phyloP scores from a whole-genome alignment of 1,140 invertebrate genomes.

The Hesperophylax magnus region DNA sequence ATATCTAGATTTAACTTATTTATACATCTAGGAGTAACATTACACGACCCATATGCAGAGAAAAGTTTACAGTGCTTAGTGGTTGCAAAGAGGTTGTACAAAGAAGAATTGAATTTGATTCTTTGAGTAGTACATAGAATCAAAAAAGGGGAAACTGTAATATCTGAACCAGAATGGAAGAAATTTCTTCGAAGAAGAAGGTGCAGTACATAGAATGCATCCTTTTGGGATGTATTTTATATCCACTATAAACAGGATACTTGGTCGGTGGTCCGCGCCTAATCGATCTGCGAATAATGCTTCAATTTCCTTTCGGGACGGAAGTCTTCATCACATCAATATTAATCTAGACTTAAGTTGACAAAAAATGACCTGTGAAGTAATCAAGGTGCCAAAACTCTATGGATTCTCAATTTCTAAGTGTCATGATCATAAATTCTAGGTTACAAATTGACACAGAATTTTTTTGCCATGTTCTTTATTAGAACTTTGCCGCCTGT shows the following conservation, averaged over 20 bases:
- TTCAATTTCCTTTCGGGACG: neutral
- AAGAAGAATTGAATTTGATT: too few species aligned
- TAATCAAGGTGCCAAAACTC: neutral
- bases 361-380: neutral
- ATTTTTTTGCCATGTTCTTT: too few species aligned
- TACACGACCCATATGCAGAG: too few species aligned
- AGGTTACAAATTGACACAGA: neutral
- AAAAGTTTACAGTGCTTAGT: too few species aligned
- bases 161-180: too few species aligned
- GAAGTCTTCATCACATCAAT: conserved; percentile 14
- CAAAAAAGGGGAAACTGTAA: too few species aligned
- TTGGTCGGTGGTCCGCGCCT: conserved; percentile 16
- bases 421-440: neutral
- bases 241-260: conserved; percentile 6
- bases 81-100: too few species aligned
- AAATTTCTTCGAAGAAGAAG: too few species aligned
- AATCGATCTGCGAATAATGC: conserved; percentile 1
- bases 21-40: too few species aligned
- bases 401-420: neutral
- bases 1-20: too few species aligned
- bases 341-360: neutral
- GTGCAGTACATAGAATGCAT: neutral
- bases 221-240: neutral
- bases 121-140: too few species aligned
- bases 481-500: too few species aligned